Evolutionary conservation across 2,797 vertebrate genomes (phyloP).

Genomic region (Rhinoraja longicauda): DNA sequence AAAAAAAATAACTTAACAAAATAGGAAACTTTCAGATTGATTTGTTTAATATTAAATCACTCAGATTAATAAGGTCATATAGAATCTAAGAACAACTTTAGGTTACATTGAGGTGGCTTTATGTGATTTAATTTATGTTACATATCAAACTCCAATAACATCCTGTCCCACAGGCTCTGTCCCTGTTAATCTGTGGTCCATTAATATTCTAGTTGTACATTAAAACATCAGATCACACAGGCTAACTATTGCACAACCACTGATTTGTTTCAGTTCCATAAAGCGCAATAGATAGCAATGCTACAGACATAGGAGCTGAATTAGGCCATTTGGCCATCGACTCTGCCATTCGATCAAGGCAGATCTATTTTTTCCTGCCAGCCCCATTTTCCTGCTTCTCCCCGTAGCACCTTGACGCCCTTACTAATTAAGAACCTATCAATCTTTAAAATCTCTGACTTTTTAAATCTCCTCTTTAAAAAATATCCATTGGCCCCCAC

Average conservation of each 20-base stretch:
- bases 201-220: neutral
- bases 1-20: neutral
- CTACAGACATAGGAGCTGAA: neutral
- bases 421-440: no score
- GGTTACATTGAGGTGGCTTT: neutral
- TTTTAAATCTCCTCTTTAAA: no score
- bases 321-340: no score
- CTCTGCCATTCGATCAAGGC: no score
- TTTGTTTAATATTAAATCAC: neutral
- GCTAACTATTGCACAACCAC: neutral
- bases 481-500: no score
- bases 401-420: no score
- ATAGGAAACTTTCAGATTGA: neutral
- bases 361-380: no score
- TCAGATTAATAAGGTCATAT: neutral
- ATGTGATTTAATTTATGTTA: neutral
- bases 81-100: neutral
- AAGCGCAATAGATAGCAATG: neutral
- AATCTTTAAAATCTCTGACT: no score
- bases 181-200: neutral
- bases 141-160: slow-evolving; percentile 22
- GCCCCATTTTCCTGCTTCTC: no score
- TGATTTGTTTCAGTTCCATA: neutral
- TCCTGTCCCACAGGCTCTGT: neutral
- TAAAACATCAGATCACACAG: neutral